A percentile compares a stretch with the other conserved stretches of the same genome.
These are phyloP conservation scores for Steinernema feltiae DNA, from an alignment of 1,140 invertebrate species.

Conservation along the genomic window DNA sequence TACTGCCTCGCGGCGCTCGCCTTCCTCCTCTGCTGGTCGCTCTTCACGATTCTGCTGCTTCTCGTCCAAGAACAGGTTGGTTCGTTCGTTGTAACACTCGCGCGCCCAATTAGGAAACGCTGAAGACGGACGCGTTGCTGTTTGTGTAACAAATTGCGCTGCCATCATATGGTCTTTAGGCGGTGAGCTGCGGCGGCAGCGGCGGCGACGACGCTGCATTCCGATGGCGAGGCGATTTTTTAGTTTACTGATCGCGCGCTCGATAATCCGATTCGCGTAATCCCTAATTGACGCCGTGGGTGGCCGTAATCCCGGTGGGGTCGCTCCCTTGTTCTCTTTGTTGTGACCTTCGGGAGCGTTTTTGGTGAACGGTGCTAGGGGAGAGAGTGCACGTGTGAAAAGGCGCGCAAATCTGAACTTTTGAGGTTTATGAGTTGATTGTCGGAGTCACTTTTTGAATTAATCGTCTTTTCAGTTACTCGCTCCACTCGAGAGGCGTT, in stretches of 20 bases:
- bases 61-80: constrained; percentile 8
- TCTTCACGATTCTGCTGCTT: constrained; percentile 8
- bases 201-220: background rate
- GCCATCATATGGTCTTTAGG: background rate
- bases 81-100: background rate
- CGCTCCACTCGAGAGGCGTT: background rate
- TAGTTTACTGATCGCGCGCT: background rate
- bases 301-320: background rate
- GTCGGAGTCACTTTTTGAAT: background rate
- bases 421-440: background rate
- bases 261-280: background rate
- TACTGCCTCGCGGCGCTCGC: background rate
- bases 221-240: background rate
- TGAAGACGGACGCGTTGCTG: background rate
- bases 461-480: background rate
- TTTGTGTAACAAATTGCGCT: constrained; percentile 10
- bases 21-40: background rate
- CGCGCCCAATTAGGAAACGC: constrained; percentile 14
- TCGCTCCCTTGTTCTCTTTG: background rate
- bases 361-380: too few relatives aligned
- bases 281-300: constrained; percentile 4
- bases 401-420: background rate
- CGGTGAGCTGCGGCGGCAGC: background rate
- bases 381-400: too few relatives aligned
- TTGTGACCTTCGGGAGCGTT: background rate